These are phyloP conservation scores for Rhegmatorhina hoffmannsi DNA, from an alignment of 2,113 vertebrate genomes.

Conservation along the genomic window DNA sequence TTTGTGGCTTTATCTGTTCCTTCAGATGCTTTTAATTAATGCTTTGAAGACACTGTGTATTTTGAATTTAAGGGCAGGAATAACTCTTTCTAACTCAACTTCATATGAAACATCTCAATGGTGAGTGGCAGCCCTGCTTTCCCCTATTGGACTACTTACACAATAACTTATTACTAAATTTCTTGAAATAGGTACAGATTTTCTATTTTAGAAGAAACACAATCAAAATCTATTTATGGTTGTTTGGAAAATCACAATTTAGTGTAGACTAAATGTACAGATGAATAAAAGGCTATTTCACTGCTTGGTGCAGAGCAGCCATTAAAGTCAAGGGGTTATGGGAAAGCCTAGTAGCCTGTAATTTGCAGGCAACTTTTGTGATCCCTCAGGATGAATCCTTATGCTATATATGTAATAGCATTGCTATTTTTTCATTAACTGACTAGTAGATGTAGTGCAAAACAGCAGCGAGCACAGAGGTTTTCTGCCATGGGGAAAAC, in stretches of 20 bases:
- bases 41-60: background rate
- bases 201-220: constrained; percentile 28
- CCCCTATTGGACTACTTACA: background rate
- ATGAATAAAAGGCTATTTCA: constrained; percentile 37
- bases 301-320: background rate
- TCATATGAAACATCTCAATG: background rate
- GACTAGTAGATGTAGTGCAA: background rate
- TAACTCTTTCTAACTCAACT: background rate
- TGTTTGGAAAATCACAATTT: constrained; percentile 10
- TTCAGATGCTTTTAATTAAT: constrained; percentile 58
- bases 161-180: background rate
- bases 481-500: background rate
- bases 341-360: background rate
- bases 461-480: background rate
- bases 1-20: constrained; percentile 47
- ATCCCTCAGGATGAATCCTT: background rate
- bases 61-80: constrained; percentile 28
- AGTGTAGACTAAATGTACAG: background rate
- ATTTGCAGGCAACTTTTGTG: background rate
- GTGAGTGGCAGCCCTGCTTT: background rate
- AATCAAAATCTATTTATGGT: background rate
- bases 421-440: background rate
- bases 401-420: background rate
- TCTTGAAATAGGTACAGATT: constrained; percentile 27
- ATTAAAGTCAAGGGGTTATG: background rate